phyloP scores from a whole-genome alignment of 2,888 invertebrate genomes.

The Sinodicranocentrus sp. region DNA sequence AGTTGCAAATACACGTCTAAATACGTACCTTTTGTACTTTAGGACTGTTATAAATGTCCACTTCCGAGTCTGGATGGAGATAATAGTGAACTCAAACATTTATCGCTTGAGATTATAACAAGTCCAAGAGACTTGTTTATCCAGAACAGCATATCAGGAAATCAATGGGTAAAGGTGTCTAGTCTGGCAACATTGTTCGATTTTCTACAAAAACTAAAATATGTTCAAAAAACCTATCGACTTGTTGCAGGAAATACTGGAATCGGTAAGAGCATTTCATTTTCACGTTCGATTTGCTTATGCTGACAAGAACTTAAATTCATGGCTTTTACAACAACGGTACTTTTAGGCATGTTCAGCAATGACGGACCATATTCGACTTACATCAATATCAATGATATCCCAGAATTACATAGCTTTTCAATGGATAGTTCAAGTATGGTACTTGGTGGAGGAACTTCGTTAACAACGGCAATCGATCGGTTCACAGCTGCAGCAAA shows the following conservation, averaged over 20 bases:
- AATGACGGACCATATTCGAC: slow-evolving; percentile 80
- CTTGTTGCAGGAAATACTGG: slow-evolving; percentile 88
- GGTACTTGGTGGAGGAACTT: slow-evolving; percentile 82
- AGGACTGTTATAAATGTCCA: slow-evolving; percentile 51
- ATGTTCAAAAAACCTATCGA: slow-evolving; percentile 79
- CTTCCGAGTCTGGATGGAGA: background rate
- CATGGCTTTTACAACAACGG: background rate
- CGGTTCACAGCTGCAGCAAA: slow-evolving; percentile 76
- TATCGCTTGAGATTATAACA: slow-evolving; percentile 29
- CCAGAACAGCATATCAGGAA: slow-evolving; percentile 20
- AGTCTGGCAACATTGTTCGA: slow-evolving; percentile 50
- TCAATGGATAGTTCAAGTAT: slow-evolving; percentile 78
- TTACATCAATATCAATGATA: slow-evolving; percentile 83
- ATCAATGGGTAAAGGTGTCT: slow-evolving; percentile 72
- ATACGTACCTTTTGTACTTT: background rate
- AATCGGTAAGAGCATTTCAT: slow-evolving; percentile 84
- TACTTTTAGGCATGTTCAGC: slow-evolving; percentile 80
- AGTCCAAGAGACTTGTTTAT: slow-evolving; percentile 22
- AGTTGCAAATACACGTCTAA: background rate
- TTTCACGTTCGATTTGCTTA: too few relatives aligned
- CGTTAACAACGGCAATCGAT: slow-evolving; percentile 81
- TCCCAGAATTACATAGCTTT: slow-evolving; percentile 81
- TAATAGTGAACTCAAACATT: background rate
- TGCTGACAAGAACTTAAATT: too few relatives aligned
- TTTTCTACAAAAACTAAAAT: slow-evolving; percentile 40